Evolutionary conservation across 2,113 vertebrate genomes (phyloP), one percentile per base, ranked within the genome.

Genomic region (Heloderma charlesbogerti): DNA sequence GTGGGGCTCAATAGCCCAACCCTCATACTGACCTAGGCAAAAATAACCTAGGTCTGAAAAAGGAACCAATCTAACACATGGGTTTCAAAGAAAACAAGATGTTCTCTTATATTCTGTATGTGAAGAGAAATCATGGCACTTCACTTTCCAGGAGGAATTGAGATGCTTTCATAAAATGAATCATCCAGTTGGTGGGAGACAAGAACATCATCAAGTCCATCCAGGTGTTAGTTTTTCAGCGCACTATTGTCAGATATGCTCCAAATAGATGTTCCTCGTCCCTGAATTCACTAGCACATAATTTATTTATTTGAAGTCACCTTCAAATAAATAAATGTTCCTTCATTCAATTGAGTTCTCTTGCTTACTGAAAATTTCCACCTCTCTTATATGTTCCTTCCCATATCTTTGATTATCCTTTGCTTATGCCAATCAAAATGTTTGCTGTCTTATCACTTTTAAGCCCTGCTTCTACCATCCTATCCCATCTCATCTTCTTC

Each of bases 21-120:
- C 63, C 27, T 74, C 63, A 51, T 1, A 1, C 63, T 86, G 87
- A 34, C 15, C 43, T 74, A 77, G 25, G 77, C 66, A 10, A 80
- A 93, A 94, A 71, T 37, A 90, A 40, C 63, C 22, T 80, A 77
- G 74, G 90, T 7, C 15, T 72, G 12, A 89, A 71, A 91, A 86
- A 40, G 48, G 37, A 92, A 84, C 8, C 51, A 84, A 57, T 0
- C 22, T 66, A 22, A 79, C 37, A 40, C 18, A 48, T 15, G 0
- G 0, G 40, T 18, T 75, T 87, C 80, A 1, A 45, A 72, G 10
- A 13, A 13, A 83, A 80, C 34, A 54, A 29, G 48, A 86, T 25
- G 4, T 54, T 72, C 66, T 34, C 66, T 71, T 34, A 67, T 25
- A 43, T 29, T 84, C 60, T 29, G 37, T 34, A 48, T 86, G 67